Percentiles rank a stretch among this genome's conserved stretches.
phyloP scores from a whole-genome alignment of 1,140 invertebrate species.

The Bombus waltoni region DNA sequence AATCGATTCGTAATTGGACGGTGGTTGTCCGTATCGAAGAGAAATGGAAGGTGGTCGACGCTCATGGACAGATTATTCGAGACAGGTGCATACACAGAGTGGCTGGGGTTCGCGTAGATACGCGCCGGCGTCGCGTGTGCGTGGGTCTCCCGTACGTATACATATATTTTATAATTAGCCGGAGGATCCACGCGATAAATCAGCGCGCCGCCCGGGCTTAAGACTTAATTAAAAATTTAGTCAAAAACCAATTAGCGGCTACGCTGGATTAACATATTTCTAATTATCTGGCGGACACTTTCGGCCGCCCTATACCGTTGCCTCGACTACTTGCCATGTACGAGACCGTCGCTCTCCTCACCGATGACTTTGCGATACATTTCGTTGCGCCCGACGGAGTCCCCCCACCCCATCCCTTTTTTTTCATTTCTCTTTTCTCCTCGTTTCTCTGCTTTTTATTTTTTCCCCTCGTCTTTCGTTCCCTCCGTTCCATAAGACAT shows the following conservation, averaged over 20 bases:
- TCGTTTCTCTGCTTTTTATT: background rate
- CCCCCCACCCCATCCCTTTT: no score
- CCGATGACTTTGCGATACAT: constrained; percentile 65
- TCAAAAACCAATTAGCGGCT: constrained; percentile 79
- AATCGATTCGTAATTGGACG: background rate
- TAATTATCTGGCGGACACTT: constrained; percentile 78
- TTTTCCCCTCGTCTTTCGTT: background rate
- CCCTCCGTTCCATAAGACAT: background rate
- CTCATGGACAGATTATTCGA: constrained; percentile 52
- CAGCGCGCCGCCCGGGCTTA: constrained; percentile 75
- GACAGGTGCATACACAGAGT: constrained; percentile 52
- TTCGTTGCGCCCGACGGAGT: constrained; percentile 21
- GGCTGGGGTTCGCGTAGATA: background rate
- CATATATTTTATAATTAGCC: constrained; percentile 77
- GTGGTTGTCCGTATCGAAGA: background rate
- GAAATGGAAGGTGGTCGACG: constrained; percentile 2
- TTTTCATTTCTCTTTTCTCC: background rate
- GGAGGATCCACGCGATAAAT: constrained; percentile 73
- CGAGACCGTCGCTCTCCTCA: constrained; percentile 28
- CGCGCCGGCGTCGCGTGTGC: constrained; percentile 20
- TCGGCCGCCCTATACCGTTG: constrained; percentile 63
- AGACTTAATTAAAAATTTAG: constrained; percentile 81
- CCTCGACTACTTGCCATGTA: constrained; percentile 59
- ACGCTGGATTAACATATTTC: constrained; percentile 79
- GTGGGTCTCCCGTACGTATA: constrained; percentile 44